Evolutionary conservation across 2,113 vertebrate genomes (phyloP), one percentile per base, ranked within the genome.

Genomic region (Zootoca vivipara): DNA sequence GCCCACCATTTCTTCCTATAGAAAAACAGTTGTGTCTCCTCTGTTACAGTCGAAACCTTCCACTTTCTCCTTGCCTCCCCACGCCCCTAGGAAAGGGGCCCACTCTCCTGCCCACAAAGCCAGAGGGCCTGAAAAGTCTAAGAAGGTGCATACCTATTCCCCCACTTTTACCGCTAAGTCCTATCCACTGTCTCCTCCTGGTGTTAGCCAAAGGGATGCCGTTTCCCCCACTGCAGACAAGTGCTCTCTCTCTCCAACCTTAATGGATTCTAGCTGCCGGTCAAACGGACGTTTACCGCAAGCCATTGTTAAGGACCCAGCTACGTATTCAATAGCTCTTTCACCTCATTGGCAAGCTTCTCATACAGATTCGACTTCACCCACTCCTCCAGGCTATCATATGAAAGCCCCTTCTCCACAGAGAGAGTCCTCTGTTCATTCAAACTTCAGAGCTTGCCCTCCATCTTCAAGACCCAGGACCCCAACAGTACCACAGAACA

Each of bases 121-220:
- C 70, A 0, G 0, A 33, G 22, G n/a, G 3, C 89, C 94, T 78
- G 96, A 93, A 83, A 95, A 93, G 38, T 92, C 93, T 40, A 92
- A 83, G 85, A 90, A 88, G 65, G 88, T 94, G 13, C 77, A 88
- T 67, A 92, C 88, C 9, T 90, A 90, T 65, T 94, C 96, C 0
- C 93, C 95, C 40, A 79, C 91, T 78, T 90, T 94, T 28, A 95
- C 95, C 72, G 94, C 94, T 73, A 91, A 12, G 22, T 92, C 91
- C 13, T 88, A 93, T 79, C 95, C 94, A 85, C 78, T 95, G 42
- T 94, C 93, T 87, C 81, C 90, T 84, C 90, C 93, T 88, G 20
- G 56, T 46, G 7, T 30, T 20, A 90, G 65, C 38, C 89, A 64
- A 65, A 91, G 83, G 70, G 62, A 85, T 0, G 1, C 24, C 0